Evolutionary conservation across 2,113 vertebrate genomes (phyloP).

Genomic region (Fulmarus glacialis): DNA sequence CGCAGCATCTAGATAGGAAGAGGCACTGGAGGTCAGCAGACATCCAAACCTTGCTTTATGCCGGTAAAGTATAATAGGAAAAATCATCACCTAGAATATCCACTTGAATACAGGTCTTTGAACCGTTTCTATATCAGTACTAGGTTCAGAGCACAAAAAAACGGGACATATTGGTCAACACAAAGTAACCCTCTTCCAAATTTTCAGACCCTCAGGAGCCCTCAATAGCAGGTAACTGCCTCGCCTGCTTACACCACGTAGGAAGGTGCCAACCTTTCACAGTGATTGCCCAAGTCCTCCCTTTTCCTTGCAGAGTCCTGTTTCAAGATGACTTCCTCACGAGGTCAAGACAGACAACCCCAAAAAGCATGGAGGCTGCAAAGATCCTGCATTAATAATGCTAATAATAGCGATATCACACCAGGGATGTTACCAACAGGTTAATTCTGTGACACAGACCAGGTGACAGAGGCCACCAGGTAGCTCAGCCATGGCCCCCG

Average conservation of each 20-base stretch:
- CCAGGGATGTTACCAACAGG: neutral
- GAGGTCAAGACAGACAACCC: neutral
- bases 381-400: neutral
- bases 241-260: fast-evolving
- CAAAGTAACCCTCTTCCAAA: neutral
- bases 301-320: neutral
- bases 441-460: neutral
- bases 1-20: fast-evolving
- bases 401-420: fast-evolving
- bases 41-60: neutral
- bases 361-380: fast-evolving
- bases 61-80: fast-evolving
- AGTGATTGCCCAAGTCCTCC: neutral
- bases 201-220: neutral
- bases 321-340: neutral
- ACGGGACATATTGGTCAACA: neutral
- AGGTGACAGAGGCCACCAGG: neutral
- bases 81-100: neutral
- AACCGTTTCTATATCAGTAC: fast-evolving
- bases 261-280: neutral
- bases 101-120: neutral
- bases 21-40: neutral
- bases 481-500: fast-evolving
- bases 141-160: neutral
- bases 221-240: neutral